Evolutionary conservation across 1,140 invertebrate species (phyloP).

Genomic region (Zaprionus davidi): DNA sequence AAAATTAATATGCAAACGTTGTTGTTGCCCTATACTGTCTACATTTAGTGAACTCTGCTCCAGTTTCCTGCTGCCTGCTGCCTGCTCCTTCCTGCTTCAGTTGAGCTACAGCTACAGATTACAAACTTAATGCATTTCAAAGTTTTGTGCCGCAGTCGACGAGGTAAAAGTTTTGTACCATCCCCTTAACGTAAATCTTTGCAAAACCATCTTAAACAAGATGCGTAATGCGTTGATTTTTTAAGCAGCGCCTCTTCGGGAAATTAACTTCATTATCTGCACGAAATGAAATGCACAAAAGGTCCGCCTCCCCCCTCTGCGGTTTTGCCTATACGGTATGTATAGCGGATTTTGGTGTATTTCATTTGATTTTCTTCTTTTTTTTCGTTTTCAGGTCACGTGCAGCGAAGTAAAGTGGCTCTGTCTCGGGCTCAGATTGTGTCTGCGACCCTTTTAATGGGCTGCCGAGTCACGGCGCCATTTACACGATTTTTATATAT

Average conservation of each 20-base stretch:
- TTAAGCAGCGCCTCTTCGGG: conserved; percentile 38
- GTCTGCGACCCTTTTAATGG: conserved; percentile 80
- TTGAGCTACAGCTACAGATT: conserved; percentile 53
- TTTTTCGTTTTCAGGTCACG: conserved; percentile 72
- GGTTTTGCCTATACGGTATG: conserved; percentile 41
- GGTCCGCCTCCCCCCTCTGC: conserved; percentile 22
- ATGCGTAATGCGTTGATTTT: conserved; percentile 68
- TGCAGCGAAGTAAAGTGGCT: conserved; percentile 59
- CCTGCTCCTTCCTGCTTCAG: conserved; percentile 27
- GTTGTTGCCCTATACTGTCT: conserved; percentile 54
- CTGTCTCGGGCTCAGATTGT: conserved; percentile 28
- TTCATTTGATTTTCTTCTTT: conserved; percentile 12
- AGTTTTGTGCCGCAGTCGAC: conserved; percentile 47
- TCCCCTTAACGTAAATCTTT: conserved; percentile 57
- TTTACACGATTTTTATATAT: conserved; percentile 66
- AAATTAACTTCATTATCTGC: conserved; percentile 76
- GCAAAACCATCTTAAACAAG: conserved; percentile 63
- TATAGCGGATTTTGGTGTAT: conserved; percentile 13
- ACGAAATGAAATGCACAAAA: conserved; percentile 60
- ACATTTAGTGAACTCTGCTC: conserved; percentile 61
- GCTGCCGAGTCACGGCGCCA: conserved; percentile 63
- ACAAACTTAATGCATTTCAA: conserved; percentile 74
- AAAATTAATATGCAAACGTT: conserved; percentile 75
- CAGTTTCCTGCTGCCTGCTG: conserved; percentile 30
- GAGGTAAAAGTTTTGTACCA: conserved; percentile 44